Conservation (phyloP, 2,888 invertebrate species). For the Ophraella communa region DNA sequence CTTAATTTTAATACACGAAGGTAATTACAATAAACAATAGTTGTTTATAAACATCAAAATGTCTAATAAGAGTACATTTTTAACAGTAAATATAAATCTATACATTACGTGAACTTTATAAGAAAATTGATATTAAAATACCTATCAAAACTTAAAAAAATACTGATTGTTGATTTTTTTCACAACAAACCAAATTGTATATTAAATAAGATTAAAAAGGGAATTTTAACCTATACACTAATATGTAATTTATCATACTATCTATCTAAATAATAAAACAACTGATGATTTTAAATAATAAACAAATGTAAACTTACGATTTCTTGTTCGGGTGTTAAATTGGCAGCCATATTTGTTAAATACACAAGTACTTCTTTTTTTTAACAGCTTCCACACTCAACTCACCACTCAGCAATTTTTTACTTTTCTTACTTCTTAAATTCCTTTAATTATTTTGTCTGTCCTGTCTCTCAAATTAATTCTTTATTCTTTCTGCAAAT, state of each 20-base stretch:
- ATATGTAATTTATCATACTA: not conserved
- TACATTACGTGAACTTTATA: too few relatives aligned
- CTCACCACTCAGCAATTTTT: conserved; percentile 17
- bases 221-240: not conserved
- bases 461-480: not conserved
- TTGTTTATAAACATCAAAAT: too few relatives aligned
- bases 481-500: too few relatives aligned
- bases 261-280: not conserved
- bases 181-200: not conserved
- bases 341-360: conserved; percentile 67
- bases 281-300: not conserved
- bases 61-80: too few relatives aligned
- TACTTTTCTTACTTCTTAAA: not conserved
- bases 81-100: too few relatives aligned
- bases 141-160: not conserved
- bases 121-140: not conserved
- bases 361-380: conserved; percentile 37
- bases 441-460: conserved; percentile 4
- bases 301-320: conserved; percentile 66
- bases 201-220: not conserved
- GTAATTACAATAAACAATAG: too few relatives aligned
- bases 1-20: too few relatives aligned
- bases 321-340: conserved; percentile 78
- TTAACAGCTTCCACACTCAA: conserved; percentile 23
- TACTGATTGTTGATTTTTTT: not conserved